Evolutionary conservation across 2,797 vertebrate species (phyloP).

Genomic region (Pangasius sanitwongsei): DNA sequence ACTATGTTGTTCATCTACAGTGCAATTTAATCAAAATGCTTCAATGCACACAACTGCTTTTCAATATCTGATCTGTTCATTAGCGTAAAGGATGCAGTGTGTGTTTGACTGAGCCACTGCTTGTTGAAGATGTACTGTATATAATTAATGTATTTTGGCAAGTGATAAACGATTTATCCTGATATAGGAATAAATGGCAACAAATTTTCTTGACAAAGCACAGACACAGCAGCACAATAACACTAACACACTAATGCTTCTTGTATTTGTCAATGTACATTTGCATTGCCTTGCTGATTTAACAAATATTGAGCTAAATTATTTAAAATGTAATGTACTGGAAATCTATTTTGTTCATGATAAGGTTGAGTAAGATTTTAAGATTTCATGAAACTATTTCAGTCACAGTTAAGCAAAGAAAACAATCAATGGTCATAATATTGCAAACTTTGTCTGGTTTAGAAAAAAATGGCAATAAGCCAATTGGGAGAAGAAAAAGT

Average conservation of each 20-base stretch:
- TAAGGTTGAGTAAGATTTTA: neutral
- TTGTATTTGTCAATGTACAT: neutral
- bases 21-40: neutral
- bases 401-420: too few species aligned
- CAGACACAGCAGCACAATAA: neutral
- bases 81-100: too few species aligned
- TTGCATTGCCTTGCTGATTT: neutral
- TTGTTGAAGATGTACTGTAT: too few species aligned
- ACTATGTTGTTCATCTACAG: too few species aligned
- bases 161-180: neutral
- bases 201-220: neutral
- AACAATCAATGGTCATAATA: too few species aligned
- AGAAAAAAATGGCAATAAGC: too few species aligned
- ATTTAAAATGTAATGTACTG: neutral
- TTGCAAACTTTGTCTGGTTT: too few species aligned
- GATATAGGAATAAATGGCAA: neutral
- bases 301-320: neutral
- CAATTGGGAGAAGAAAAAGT: too few species aligned
- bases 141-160: neutral
- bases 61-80: neutral
- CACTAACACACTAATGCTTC: neutral
- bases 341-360: neutral
- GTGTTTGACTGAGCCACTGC: too few species aligned
- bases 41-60: neutral
- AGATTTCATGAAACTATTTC: neutral